Conservation (phyloP, 2,888 invertebrate species). For the Diadegma fenestrale region DNA sequence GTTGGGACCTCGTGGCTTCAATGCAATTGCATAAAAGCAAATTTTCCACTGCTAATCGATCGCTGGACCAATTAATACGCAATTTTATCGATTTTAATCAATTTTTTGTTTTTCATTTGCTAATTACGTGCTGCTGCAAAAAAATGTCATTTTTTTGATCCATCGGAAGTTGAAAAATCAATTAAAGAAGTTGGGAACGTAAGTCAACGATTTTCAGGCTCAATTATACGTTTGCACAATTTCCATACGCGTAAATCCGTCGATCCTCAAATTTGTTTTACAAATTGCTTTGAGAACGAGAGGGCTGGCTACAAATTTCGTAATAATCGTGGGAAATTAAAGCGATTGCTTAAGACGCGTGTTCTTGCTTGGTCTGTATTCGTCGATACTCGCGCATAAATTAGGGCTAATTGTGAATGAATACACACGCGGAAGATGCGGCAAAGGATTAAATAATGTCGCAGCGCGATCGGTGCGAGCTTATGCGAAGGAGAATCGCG, state of each 20-base stretch:
- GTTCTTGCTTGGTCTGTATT: constrained; percentile 29
- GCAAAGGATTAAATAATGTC: constrained; percentile 40
- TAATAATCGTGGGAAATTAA: constrained; percentile 30
- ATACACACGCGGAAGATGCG: constrained; percentile 28
- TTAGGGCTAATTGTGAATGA: constrained; percentile 45
- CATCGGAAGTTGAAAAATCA: too few relatives aligned
- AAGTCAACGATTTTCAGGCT: background rate
- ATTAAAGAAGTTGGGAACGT: background rate
- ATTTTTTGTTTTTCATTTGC: too few relatives aligned
- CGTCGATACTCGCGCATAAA: constrained; percentile 53
- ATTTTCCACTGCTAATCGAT: background rate
- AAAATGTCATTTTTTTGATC: too few relatives aligned
- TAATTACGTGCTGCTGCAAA: too few relatives aligned
- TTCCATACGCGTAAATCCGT: background rate
- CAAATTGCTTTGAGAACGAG: background rate
- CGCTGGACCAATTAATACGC: background rate
- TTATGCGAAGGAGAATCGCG: constrained; percentile 16
- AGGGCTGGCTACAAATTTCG: constrained; percentile 10
- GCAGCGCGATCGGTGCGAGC: constrained; percentile 40
- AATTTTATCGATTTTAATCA: background rate
- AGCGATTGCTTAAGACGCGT: constrained; percentile 2
- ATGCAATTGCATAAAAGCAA: background rate
- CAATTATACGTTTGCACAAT: constrained; percentile 18
- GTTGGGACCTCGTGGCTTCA: background rate
- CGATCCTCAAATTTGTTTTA: background rate